Evolutionary conservation across 2,797 vertebrate genomes (phyloP).

Genomic region (Cryptoprocta ferox): DNA sequence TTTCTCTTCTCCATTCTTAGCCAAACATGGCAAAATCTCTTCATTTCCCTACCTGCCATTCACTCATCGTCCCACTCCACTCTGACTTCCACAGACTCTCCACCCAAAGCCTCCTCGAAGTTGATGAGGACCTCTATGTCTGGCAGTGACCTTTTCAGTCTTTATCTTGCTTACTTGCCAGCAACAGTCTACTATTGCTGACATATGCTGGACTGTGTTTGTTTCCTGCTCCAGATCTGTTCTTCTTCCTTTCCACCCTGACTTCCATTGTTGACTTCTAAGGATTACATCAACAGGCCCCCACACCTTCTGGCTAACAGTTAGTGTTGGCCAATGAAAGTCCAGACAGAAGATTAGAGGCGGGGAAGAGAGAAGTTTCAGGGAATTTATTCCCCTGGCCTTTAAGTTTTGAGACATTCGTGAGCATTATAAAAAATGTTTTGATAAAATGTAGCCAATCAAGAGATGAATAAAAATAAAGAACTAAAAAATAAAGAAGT

Average conservation of each 20-base stretch:
- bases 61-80: background rate
- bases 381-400: background rate
- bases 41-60: background rate
- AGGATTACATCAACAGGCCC: background rate
- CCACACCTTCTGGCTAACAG: background rate
- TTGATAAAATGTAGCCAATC: background rate
- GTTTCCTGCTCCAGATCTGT: background rate
- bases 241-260: background rate
- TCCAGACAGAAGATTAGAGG: background rate
- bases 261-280: background rate
- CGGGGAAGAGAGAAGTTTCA: background rate
- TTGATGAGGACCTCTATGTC: background rate
- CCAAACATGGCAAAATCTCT: background rate
- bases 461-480: background rate
- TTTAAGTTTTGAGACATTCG: slow-evolving; percentile 30
- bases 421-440: background rate
- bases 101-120: background rate
- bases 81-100: background rate
- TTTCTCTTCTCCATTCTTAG: background rate
- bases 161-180: background rate
- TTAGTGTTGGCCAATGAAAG: background rate
- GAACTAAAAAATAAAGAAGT: slow-evolving; percentile 20
- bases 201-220: background rate
- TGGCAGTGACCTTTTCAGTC: background rate
- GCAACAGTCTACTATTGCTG: background rate